Evolutionary conservation across 2,888 invertebrate species (phyloP).

Genomic region (Yponomeuta cagnagella): DNA sequence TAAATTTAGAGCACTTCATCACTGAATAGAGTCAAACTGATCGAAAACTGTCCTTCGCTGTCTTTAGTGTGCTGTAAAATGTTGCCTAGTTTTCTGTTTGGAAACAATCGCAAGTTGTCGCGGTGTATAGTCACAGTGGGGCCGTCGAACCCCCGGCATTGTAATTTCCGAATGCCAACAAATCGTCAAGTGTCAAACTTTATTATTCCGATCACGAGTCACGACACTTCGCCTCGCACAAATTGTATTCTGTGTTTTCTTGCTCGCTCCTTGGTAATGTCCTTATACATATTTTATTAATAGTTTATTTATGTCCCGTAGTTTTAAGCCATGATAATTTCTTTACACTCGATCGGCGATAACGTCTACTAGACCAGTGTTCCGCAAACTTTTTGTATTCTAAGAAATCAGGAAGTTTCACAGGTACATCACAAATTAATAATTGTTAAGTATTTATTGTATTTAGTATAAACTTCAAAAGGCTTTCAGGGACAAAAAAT

Average conservation of each 20-base stretch:
- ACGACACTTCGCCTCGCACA: slow-evolving; percentile 47
- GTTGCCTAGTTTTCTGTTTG: slow-evolving; percentile 3
- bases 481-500: no score
- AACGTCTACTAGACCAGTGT: neutral
- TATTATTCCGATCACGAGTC: slow-evolving; percentile 64
- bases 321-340: neutral
- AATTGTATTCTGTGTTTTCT: slow-evolving; percentile 48
- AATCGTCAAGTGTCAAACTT: slow-evolving; percentile 38
- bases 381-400: no score
- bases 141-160: slow-evolving; percentile 66
- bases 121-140: slow-evolving; percentile 51
- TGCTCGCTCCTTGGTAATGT: slow-evolving; percentile 19
- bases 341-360: neutral
- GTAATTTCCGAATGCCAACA: slow-evolving; percentile 65
- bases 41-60: neutral
- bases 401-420: no score
- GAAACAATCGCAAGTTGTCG: slow-evolving; percentile 25
- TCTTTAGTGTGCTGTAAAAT: neutral
- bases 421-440: no score
- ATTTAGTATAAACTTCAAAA: no score
- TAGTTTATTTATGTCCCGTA: neutral
- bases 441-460: no score
- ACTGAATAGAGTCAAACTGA: neutral
- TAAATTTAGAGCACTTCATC: neutral
- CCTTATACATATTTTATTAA: neutral